phyloP scores from a whole-genome alignment of 2,797 vertebrate species.

The Cyclura pinguis region DNA sequence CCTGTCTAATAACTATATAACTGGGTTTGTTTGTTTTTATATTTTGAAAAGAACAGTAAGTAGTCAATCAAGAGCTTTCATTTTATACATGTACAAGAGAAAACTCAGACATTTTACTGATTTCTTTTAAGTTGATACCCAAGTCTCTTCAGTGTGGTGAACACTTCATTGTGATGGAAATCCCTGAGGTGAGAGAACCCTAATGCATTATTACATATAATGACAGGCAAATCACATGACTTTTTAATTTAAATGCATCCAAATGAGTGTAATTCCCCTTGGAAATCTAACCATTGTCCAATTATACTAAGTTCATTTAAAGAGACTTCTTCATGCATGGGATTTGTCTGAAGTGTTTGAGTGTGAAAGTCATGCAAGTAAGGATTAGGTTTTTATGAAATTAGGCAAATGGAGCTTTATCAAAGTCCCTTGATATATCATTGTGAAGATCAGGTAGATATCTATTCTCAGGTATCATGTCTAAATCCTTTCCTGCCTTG shows the following conservation, averaged over 20 bases:
- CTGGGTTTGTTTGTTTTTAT: neutral
- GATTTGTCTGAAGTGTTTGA: conserved; percentile 19
- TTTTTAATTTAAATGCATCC: conserved; percentile 35
- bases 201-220: conserved; percentile 33
- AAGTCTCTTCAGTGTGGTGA: neutral
- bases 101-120: neutral
- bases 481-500: neutral
- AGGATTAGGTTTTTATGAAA: conserved; percentile 18
- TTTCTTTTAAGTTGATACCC: neutral
- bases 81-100: neutral
- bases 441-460: neutral
- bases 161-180: neutral
- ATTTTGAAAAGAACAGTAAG: neutral
- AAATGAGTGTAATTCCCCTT: conserved; percentile 34
- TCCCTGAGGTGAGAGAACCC: conserved; percentile 15
- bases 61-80: neutral
- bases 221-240: conserved; percentile 12
- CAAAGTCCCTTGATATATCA: neutral
- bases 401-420: neutral
- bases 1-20: neutral
- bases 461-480: neutral
- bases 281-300: conserved; percentile 27
- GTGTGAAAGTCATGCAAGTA: neutral
- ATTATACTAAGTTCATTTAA: conserved; percentile 31
- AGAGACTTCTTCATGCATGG: conserved; percentile 21